Percentiles rank a stretch among this genome's conserved stretches.
Evolutionary conservation across 2,888 invertebrate species (phyloP).

Genomic region (Aphodius granarius): DNA sequence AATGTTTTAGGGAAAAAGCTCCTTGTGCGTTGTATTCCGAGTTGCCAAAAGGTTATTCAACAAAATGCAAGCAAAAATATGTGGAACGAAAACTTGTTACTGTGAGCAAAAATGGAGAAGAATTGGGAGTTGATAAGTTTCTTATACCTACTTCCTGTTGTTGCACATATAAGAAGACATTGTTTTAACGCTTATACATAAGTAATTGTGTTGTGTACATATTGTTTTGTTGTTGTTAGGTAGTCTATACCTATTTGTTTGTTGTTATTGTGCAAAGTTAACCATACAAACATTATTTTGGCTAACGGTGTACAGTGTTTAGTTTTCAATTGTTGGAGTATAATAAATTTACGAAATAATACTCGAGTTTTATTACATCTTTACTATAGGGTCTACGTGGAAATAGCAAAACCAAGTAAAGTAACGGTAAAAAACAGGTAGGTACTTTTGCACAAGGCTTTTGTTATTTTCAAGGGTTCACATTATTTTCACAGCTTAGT

Average conservation of each 20-base stretch:
- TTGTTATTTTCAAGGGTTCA: too few relatives aligned
- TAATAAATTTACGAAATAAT: not conserved
- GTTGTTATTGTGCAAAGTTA: too few relatives aligned
- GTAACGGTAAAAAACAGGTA: too few relatives aligned
- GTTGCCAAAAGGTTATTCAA: not conserved
- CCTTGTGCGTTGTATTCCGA: not conserved
- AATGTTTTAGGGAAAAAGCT: not conserved
- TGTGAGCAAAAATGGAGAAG: not conserved
- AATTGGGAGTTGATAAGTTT: not conserved
- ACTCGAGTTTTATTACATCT: not conserved
- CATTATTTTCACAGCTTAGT: too few relatives aligned
- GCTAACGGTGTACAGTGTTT: not conserved
- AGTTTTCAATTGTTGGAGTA: not conserved
- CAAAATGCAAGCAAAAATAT: not conserved
- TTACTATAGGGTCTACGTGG: too few relatives aligned
- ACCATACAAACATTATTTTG: not conserved
- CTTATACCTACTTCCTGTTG: not conserved
- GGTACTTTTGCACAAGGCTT: too few relatives aligned
- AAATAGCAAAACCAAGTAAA: too few relatives aligned
- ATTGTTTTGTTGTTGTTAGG: not conserved
- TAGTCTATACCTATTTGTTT: not conserved
- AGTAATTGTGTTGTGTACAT: not conserved
- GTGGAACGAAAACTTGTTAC: not conserved
- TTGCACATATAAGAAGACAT: not conserved
- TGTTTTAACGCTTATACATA: not conserved